phyloP scores from a whole-genome alignment of 2,888 invertebrate species.

The Melanophora roralis region DNA sequence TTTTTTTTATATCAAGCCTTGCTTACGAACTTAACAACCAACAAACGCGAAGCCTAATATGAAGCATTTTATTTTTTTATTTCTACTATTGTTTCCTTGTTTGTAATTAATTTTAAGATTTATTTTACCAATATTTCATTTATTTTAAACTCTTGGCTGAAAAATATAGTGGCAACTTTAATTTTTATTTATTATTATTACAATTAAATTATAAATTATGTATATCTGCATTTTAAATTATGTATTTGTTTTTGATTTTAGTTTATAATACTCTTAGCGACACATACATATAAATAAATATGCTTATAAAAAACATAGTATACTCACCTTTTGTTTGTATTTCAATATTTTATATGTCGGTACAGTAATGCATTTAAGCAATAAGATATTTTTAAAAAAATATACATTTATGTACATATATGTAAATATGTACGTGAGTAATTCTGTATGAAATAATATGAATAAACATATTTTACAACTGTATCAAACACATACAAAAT shows the following conservation, averaged over 20 bases:
- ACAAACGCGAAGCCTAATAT: background rate
- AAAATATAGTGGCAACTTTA: background rate
- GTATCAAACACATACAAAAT: conserved; percentile 2
- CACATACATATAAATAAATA: conserved; percentile 8
- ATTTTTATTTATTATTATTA: conserved; percentile 10
- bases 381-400: conserved; percentile 11
- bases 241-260: conserved; percentile 35
- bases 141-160: background rate
- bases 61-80: background rate
- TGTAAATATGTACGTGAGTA: conserved; percentile 1
- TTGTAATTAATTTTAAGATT: background rate
- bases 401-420: background rate
- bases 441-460: conserved; percentile 13
- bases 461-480: conserved; percentile 1
- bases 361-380: conserved; percentile 3
- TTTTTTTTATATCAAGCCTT: background rate
- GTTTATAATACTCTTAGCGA: conserved; percentile 41
- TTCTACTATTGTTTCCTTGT: background rate
- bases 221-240: background rate
- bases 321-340: background rate
- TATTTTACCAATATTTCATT: background rate
- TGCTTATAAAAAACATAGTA: background rate
- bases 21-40: background rate
- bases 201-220: background rate
- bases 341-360: background rate